A percentile compares a stretch with the other conserved stretches of the same genome.
Conservation (phyloP, 2,888 invertebrate species). For the Melangyna quadrimaculata region DNA sequence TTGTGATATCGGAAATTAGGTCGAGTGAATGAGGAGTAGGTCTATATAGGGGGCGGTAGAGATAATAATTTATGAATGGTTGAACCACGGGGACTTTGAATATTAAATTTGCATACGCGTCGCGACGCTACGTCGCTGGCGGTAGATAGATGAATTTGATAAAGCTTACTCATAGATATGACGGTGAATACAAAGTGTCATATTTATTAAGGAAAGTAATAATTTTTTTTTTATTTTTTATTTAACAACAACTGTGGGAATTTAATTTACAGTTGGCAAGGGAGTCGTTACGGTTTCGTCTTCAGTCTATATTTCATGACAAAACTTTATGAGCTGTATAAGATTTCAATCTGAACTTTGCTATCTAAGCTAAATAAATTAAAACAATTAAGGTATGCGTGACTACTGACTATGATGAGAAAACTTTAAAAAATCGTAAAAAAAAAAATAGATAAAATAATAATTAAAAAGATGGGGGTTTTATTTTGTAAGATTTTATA, state of each 20-base stretch:
- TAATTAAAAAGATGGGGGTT: neutral
- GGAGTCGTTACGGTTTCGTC: neutral
- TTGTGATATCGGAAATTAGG: constrained; percentile 53
- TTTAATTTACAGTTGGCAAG: constrained; percentile 1
- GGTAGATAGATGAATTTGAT: neutral
- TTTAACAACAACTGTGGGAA: neutral
- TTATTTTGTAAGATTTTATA: too few relatives aligned
- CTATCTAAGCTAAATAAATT: constrained; percentile 1
- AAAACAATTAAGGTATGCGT: neutral
- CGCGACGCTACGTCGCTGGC: neutral
- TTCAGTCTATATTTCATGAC: neutral
- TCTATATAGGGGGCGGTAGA: neutral
- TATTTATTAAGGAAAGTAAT: neutral
- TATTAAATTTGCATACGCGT: constrained; percentile 36
- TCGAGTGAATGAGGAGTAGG: constrained; percentile 31
- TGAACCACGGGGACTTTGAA: constrained; percentile 37
- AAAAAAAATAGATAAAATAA: neutral
- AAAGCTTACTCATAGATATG: constrained; percentile 7
- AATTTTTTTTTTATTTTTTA: neutral
- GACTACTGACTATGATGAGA: neutral
- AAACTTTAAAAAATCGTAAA: neutral
- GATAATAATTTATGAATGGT: constrained; percentile 32
- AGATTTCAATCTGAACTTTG: constrained; percentile 12
- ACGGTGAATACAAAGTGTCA: constrained; percentile 7
- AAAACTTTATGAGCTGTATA: constrained; percentile 22